Base-by-base conservation (phyloP, 2,797 vertebrate species). In the Erpetoichthys calabaricus region DNA sequence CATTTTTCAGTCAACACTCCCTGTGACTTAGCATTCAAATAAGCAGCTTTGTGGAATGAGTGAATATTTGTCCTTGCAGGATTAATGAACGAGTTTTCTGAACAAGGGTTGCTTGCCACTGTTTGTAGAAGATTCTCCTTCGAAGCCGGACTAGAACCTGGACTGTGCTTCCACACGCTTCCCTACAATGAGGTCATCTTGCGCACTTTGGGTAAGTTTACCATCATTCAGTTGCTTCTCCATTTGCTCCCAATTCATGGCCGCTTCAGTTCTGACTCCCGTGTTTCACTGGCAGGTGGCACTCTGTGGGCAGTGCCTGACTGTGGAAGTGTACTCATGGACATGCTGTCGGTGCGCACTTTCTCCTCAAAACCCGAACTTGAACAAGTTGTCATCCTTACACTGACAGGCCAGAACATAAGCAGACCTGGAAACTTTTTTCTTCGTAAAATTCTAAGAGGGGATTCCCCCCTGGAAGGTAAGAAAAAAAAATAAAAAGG, bases 341-440 rank as follows among this genome's bases (percentile, higher is more conserved):
- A 70, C 55, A 58, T 85, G 45, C 68, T 80, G 51, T 69, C 63
- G 53, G 58, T 51, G 55, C 67, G 25, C 10, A 69, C 41, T 0
- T 70, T 52, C 3, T 63, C 64, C 44, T 69, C 68, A 5, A 69
- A 71, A 50, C 67, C 74, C 3, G 77, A 75, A 3, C 62, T 53
- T 62, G 77, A 81, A 57, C 82, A 86, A 45, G 72, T 85, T 47
- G 80, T 75, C 54, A 59, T 77, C 61, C 69, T 89, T 63, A 74
- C 75, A 0, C 56, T 86, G 65, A 67, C 73, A 7, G 79, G 81
- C 59, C 62, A 56, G 51, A 66, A 80, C 60, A 51, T 75, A 52
- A 69, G 68, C 66, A 72, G 60, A 41, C 74, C 71, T 4, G 79
- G 79, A 44, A 63, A 72, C 51, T 62, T 47, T 45, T 68, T 86